A percentile compares a stretch with the other conserved stretches of the same genome.
phyloP scores from a whole-genome alignment of 2,797 vertebrate species.

The Sebastes reedi region DNA sequence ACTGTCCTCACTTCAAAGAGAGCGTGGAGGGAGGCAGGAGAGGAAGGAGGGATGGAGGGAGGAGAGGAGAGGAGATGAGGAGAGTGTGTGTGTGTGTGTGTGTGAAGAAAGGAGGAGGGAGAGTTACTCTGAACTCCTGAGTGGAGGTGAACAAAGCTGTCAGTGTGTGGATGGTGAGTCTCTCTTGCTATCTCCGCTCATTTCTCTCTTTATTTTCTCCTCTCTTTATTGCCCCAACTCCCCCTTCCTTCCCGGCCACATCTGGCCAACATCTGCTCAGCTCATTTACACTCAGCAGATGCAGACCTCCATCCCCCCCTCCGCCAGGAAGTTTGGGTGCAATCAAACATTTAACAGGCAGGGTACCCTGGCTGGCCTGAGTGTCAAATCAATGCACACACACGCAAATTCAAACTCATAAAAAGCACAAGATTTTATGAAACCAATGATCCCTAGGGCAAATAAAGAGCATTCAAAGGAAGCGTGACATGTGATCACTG shows the following conservation, averaged over 20 bases:
- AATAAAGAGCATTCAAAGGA: background rate
- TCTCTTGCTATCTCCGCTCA: conserved; percentile 17
- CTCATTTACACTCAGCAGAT: conserved; percentile 65
- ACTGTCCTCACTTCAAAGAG: conserved; percentile 69
- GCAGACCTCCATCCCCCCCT: conserved; percentile 20
- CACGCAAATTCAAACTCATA: background rate
- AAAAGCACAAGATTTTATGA: background rate
- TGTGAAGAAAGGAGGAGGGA: conserved; percentile 32
- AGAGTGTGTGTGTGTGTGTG: conserved; percentile 2
- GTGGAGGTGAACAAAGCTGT: conserved; percentile 75
- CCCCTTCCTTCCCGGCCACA: conserved; percentile 27
- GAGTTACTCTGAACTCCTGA: conserved; percentile 31
- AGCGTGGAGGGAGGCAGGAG: conserved; percentile 38
- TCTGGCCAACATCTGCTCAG: conserved; percentile 72
- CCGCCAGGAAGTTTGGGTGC: conserved; percentile 63
- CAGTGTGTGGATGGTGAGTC: conserved; percentile 60
- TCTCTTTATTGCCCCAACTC: background rate
- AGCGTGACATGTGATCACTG: too few species aligned
- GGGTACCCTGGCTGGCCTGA: conserved; percentile 26
- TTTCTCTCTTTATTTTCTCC: conserved; percentile 5
- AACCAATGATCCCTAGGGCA: background rate
- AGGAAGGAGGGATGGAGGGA: conserved; percentile 27
- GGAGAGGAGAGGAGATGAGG: conserved; percentile 9
- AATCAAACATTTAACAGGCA: conserved; percentile 63
- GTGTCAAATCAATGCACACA: conserved; percentile 13